Evolutionary conservation across 2,797 vertebrate species (phyloP), one percentile per base, ranked within the genome.

Genomic region (Oophaga sylvatica): DNA sequence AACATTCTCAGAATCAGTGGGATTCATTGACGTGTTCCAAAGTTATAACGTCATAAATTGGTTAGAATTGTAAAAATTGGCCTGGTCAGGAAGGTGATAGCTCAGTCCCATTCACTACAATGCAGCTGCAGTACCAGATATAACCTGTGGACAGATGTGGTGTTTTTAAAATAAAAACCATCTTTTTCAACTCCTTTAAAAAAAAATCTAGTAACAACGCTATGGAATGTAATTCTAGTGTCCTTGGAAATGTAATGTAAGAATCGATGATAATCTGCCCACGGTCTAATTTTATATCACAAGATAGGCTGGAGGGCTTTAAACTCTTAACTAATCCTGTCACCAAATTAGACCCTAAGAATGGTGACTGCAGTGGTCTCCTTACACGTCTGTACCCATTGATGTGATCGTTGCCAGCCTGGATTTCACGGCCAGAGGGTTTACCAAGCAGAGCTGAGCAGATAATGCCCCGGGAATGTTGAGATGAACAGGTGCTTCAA

Each of bases 301-400:
- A 84, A 65, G 80, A 56, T 53, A 3, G 35, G 22, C 6, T 22
- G 59, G 12, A 65, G 48, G 31, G 76, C 53, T 81, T 63, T 19
- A 67, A 1, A 31, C 62, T 2, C 17, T 89, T 85, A 88, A 89
- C 81, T 87, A 85, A 81, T 88, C 87, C 87, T 76, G 77, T 76
- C 77, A 76, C 87, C 83, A 77, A 81, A 75, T 85, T 85, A 81
- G 83, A 76, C 48, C 19, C 22, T 19, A 8, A 75, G 83, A 48
- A 16, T 84, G 31, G 84, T 89, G 57, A 90, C 77, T 2, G 76
- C 65, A 56, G 67, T 83, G 41, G 87, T n/a, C 70, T 62, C 80
- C 65, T 86, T 15, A 87, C 71, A 22, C 45, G 79, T 73, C 80
- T 31, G 16, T 76, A 60, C 56, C 86, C 57, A 31, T 31, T 65